These are phyloP conservation scores for Erebia ligea DNA, from an alignment of 2,888 invertebrate genomes.

Conservation along the genomic window DNA sequence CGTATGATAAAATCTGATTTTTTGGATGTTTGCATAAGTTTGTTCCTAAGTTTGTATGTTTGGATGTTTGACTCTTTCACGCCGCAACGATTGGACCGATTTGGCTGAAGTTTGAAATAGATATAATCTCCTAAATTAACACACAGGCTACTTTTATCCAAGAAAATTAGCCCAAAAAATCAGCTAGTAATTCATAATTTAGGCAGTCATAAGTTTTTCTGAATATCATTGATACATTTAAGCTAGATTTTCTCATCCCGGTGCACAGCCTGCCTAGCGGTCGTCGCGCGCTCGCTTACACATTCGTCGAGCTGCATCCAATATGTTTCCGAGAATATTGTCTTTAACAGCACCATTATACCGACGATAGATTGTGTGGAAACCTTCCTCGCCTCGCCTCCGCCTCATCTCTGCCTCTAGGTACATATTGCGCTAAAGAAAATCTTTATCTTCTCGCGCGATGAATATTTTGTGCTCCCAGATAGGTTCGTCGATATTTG, in stretches of 20 bases:
- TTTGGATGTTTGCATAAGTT: no score
- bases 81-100: no score
- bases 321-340: conserved; percentile 81
- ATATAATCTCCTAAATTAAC: no score
- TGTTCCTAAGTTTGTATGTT: no score
- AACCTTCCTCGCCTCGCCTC: conserved; percentile 38
- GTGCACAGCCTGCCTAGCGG: conserved; percentile 47
- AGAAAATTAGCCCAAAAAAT: no score
- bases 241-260: conserved; percentile 30
- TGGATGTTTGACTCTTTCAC: no score
- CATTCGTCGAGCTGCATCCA: conserved; percentile 80
- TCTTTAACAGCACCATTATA: conserved; percentile 83
- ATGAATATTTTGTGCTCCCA: conserved; percentile 66
- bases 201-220: no score
- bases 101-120: no score
- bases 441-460: conserved; percentile 49
- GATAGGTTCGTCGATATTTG: conserved; percentile 33
- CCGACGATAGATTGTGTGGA: conserved; percentile 59
- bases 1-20: no score
- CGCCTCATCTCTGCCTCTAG: conserved; percentile 24
- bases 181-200: no score
- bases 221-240: no score
- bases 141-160: no score
- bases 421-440: conserved; percentile 45
- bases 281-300: conserved; percentile 77